phyloP scores from a whole-genome alignment of 2,113 vertebrate genomes.

The Pleuronectes platessa region DNA sequence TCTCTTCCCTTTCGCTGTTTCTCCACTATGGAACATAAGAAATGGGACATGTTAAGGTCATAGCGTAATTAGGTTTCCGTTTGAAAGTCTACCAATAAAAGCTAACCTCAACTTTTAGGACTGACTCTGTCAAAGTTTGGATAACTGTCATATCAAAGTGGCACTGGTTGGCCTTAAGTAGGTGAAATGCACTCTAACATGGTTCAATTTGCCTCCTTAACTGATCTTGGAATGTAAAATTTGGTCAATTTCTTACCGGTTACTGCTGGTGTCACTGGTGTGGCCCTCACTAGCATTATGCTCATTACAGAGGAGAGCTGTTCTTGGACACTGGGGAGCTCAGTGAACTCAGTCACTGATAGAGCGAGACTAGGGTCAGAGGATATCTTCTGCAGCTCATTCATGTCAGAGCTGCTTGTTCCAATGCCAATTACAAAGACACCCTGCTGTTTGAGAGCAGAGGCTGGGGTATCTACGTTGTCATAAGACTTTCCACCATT shows the following conservation, averaged over 20 bases:
- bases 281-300: neutral
- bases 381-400: slow-evolving; percentile 55
- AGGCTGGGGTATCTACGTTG: slow-evolving; percentile 53
- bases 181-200: neutral
- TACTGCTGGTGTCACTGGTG: neutral
- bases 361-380: slow-evolving; percentile 45
- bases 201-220: slow-evolving; percentile 4
- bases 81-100: too few relatives aligned
- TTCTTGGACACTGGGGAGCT: slow-evolving; percentile 52
- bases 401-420: slow-evolving; percentile 40
- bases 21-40: too few relatives aligned
- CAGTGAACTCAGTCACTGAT: slow-evolving; percentile 57
- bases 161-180: neutral
- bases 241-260: slow-evolving; percentile 16
- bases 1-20: slow-evolving; percentile 20
- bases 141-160: neutral
- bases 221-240: neutral
- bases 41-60: too few relatives aligned
- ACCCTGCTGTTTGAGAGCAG: slow-evolving; percentile 58
- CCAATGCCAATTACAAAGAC: slow-evolving; percentile 46
- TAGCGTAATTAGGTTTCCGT: too few relatives aligned
- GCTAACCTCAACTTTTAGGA: neutral
- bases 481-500: slow-evolving; percentile 67
- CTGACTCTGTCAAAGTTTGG: neutral
- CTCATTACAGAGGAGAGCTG: slow-evolving; percentile 37